Evolutionary conservation across 2,888 invertebrate genomes (phyloP).

Genomic region (Pristionchus maxplancki): DNA sequence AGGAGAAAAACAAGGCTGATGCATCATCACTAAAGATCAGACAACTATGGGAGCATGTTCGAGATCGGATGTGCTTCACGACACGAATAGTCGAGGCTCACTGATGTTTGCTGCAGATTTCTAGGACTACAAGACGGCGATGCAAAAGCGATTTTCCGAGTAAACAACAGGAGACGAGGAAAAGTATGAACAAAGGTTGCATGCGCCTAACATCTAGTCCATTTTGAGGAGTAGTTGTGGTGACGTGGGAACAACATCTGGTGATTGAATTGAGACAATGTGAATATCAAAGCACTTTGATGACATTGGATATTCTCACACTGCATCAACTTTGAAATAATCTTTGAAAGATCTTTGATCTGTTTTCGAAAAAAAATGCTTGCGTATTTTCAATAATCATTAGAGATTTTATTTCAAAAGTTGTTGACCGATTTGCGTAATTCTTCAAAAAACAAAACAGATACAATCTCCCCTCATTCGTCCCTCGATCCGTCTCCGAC

Average conservation of each 20-base stretch:
- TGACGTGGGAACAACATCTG: not conserved
- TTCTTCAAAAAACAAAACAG: not conserved
- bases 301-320: not conserved
- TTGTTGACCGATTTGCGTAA: too few relatives aligned
- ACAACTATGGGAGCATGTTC: not conserved
- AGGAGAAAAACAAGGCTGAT: too few relatives aligned
- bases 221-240: not conserved
- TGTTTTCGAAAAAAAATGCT: too few relatives aligned
- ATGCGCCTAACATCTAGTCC: not conserved
- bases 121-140: too few relatives aligned
- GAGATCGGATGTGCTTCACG: not conserved
- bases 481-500: not conserved
- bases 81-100: not conserved
- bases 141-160: too few relatives aligned
- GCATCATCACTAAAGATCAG: not conserved
- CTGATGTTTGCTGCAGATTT: not conserved
- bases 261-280: not conserved
- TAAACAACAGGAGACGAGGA: not conserved
- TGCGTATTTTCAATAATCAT: too few relatives aligned
- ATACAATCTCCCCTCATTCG: not conserved
- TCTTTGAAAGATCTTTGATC: too few relatives aligned
- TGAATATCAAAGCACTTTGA: not conserved
- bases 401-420: too few relatives aligned
- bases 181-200: not conserved
- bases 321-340: too few relatives aligned